phyloP scores from a whole-genome alignment of 1,140 invertebrate species.

The Aphelenchoides besseyi region DNA sequence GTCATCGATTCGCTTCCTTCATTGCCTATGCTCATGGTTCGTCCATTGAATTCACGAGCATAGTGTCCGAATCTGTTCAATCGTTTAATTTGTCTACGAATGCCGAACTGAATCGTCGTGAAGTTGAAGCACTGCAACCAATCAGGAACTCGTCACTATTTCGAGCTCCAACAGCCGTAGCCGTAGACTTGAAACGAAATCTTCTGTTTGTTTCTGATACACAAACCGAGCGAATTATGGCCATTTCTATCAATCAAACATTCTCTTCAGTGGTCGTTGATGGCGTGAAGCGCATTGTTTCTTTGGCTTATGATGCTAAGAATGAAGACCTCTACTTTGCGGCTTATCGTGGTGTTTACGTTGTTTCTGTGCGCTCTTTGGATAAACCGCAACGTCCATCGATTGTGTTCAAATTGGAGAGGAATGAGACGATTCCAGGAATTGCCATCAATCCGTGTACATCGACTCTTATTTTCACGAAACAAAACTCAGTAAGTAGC shows the following conservation, averaged over 20 bases:
- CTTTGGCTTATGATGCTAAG: slow-evolving; percentile 73
- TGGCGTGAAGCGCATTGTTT: slow-evolving; percentile 71
- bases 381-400: slow-evolving; percentile 17
- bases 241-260: slow-evolving; percentile 14
- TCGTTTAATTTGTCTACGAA: slow-evolving; percentile 9
- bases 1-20: slow-evolving; percentile 14
- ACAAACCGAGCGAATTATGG: slow-evolving; percentile 25
- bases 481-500: too few relatives aligned
- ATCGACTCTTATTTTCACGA: slow-evolving; percentile 79
- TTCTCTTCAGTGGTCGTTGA: slow-evolving; percentile 18
- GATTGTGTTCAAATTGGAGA: slow-evolving; percentile 67
- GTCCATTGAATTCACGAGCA: slow-evolving; percentile 25
- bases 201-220: slow-evolving; percentile 26
- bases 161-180: slow-evolving; percentile 22
- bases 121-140: not conserved
- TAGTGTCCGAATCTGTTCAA: not conserved
- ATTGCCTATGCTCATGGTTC: slow-evolving; percentile 20
- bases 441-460: slow-evolving; percentile 70
- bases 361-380: slow-evolving; percentile 55
- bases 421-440: slow-evolving; percentile 76
- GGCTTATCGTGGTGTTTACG: slow-evolving; percentile 69
- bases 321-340: slow-evolving; percentile 78
- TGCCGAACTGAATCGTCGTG: slow-evolving; percentile 12
- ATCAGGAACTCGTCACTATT: slow-evolving; percentile 13
- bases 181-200: slow-evolving; percentile 8